These are phyloP conservation scores for Timandra comae DNA, from an alignment of 2,888 invertebrate species.

Conservation along the genomic window DNA sequence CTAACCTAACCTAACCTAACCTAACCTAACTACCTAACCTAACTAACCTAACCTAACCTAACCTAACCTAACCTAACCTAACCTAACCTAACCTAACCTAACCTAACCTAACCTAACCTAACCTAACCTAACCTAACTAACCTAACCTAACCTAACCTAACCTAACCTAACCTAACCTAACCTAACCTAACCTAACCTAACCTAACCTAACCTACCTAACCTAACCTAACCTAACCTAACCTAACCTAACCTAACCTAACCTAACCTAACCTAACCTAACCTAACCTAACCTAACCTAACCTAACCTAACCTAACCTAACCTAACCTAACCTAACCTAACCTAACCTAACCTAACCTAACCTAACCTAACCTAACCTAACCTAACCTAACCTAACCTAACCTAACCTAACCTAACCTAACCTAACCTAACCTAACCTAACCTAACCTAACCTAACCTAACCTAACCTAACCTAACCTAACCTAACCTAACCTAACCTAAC, in stretches of 20 bases:
- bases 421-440: no score
- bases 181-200: slow-evolving; percentile 5
- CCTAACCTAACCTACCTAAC: no score
- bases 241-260: slow-evolving; percentile 5
- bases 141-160: slow-evolving; percentile 5
- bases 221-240: slow-evolving; percentile 5
- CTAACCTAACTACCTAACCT: slow-evolving; percentile 2
- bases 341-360: slow-evolving; percentile 3
- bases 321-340: slow-evolving; percentile 3
- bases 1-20: not conserved
- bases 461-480: no score
- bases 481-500: no score
- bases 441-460: no score
- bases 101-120: slow-evolving; percentile 4
- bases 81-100: slow-evolving; percentile 4
- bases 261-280: slow-evolving; percentile 5
- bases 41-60: slow-evolving; percentile 3
- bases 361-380: not conserved
- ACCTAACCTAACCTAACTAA: slow-evolving; percentile 5
- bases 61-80: slow-evolving; percentile 3
- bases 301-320: slow-evolving; percentile 5
- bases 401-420: no score
- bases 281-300: slow-evolving; percentile 5
- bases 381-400: no score
- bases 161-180: slow-evolving; percentile 2